phyloP scores from a whole-genome alignment of 2,797 vertebrate species.

The Sparus aurata region DNA sequence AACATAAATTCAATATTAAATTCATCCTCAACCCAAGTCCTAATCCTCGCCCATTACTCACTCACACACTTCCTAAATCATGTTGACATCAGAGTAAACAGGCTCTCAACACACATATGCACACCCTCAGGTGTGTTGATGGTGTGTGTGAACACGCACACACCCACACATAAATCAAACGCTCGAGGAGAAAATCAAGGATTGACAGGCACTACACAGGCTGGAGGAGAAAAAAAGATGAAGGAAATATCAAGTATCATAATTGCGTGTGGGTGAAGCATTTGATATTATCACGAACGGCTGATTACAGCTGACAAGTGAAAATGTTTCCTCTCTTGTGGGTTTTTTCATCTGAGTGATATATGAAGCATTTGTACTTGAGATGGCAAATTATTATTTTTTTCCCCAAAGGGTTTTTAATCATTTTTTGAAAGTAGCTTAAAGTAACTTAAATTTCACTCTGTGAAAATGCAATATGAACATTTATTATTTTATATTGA shows the following conservation, averaged over 20 bases:
- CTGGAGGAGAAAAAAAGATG: constrained; percentile 28
- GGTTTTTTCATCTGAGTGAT: neutral
- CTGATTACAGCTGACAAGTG: constrained; percentile 41
- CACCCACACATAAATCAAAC: constrained; percentile 37
- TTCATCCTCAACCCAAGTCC: constrained; percentile 2
- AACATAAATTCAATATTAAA: constrained; percentile 14
- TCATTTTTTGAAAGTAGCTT: neutral
- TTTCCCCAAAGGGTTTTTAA: neutral
- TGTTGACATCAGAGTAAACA: constrained; percentile 45
- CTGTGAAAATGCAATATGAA: neutral
- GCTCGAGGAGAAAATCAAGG: constrained; percentile 2
- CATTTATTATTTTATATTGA: neutral
- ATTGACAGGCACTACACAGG: constrained; percentile 39
- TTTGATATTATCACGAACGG: constrained; percentile 37
- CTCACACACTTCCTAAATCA: constrained; percentile 40
- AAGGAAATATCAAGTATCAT: constrained; percentile 50
- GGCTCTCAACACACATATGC: constrained; percentile 28
- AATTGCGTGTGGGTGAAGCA: constrained; percentile 36
- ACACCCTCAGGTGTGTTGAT: constrained; percentile 47
- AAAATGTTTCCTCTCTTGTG: constrained; percentile 8
- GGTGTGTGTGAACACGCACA: constrained; percentile 21
- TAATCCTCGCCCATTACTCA: constrained; percentile 18
- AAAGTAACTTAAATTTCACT: neutral
- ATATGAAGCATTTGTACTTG: constrained; percentile 7
- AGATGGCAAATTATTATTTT: neutral